Conservation (phyloP, 2,888 invertebrate species). For the Herminia tarsipennalis region DNA sequence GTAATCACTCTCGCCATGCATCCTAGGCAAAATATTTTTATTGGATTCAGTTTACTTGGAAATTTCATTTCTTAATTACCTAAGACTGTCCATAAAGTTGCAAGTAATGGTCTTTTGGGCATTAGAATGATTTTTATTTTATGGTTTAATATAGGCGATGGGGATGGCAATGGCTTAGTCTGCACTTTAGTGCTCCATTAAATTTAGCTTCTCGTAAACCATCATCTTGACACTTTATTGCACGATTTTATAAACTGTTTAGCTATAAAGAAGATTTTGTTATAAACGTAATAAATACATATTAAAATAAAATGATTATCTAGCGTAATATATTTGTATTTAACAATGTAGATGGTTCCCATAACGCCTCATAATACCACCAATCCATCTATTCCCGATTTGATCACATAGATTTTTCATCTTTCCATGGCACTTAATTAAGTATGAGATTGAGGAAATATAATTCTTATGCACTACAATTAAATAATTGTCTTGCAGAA, state of each 20-base stretch:
- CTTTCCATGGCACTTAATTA: too few relatives aligned
- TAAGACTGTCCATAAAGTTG: not conserved
- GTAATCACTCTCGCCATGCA: too few relatives aligned
- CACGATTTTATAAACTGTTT: conserved; percentile 2
- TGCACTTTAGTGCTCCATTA: conserved; percentile 1
- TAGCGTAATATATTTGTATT: not conserved
- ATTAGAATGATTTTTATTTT: conserved; percentile 5
- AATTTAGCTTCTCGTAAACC: not conserved
- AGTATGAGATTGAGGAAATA: too few relatives aligned
- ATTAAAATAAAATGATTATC: not conserved
- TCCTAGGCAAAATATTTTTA: too few relatives aligned
- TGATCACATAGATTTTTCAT: too few relatives aligned
- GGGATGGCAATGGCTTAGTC: not conserved
- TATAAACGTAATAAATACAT: conserved; percentile 1
- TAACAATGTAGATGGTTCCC: too few relatives aligned
- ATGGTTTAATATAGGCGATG: conserved; percentile 2
- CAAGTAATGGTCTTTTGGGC: not conserved
- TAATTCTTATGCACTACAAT: too few relatives aligned
- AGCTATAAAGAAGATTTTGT: not conserved
- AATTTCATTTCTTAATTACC: not conserved
- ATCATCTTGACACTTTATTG: not conserved
- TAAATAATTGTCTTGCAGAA: too few relatives aligned
- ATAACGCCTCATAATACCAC: too few relatives aligned
- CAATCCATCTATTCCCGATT: too few relatives aligned
- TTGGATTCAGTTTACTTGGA: too few relatives aligned